Conservation (phyloP, 2,888 invertebrate species). For the Polydrusus pterygomalis region DNA sequence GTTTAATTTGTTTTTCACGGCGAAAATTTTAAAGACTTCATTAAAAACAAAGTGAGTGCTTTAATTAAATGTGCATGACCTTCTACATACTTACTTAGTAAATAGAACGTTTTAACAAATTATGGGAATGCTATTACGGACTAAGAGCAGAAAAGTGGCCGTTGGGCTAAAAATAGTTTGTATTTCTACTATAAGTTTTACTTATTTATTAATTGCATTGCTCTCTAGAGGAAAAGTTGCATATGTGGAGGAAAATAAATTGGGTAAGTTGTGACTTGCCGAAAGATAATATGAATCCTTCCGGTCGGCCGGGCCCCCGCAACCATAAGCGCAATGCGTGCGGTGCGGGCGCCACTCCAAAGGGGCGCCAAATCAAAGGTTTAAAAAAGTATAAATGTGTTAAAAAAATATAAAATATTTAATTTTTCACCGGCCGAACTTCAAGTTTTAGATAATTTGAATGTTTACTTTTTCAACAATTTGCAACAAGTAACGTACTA, state of each 20-base stretch:
- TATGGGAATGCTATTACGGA: conserved; percentile 68
- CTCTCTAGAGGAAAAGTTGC: conserved; percentile 27
- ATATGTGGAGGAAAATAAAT: conserved; percentile 9
- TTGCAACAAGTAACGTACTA: too few species aligned
- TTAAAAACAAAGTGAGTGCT: conserved; percentile 37
- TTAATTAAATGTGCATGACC: conserved; percentile 21
- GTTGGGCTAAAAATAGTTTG: conserved; percentile 66
- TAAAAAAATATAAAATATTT: too few species aligned
- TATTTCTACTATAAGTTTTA: conserved; percentile 64
- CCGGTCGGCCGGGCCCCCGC: too few species aligned
- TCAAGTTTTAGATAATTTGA: too few species aligned
- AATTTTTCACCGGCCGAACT: too few species aligned
- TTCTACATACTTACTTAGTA: conserved; percentile 37
- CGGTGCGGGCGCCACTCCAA: too few species aligned
- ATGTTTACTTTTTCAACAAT: too few species aligned
- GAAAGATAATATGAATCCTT: too few species aligned
- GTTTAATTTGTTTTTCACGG: conserved; percentile 10
- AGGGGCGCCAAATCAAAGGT: too few species aligned
- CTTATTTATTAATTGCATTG: conserved; percentile 63
- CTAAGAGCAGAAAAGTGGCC: conserved; percentile 65
- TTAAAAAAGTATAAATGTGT: too few species aligned
- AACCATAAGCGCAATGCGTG: too few species aligned
- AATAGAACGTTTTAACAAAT: conserved; percentile 46
- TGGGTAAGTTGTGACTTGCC: conserved; percentile 35
- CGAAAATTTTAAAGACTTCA: not conserved